Evolutionary conservation across 1,140 invertebrate species (phyloP), one percentile per base, ranked within the genome.

Genomic region (Eubasilissa regina): DNA sequence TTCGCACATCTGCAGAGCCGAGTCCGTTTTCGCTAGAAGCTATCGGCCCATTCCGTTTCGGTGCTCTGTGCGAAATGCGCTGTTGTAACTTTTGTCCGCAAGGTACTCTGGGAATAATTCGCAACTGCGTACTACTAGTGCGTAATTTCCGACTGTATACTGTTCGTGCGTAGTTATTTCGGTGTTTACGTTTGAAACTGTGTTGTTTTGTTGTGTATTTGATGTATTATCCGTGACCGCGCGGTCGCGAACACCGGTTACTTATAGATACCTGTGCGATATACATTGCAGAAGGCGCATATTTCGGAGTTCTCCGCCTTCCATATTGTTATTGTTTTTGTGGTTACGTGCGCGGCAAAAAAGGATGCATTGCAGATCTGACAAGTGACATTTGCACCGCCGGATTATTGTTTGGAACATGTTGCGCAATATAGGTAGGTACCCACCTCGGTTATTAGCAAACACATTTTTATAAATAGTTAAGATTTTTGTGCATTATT

Each of bases 41-140:
- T 19, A 17, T 25, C 66, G 66, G 4, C 66, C 64, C 66, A 70
- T 70, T 70, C 66, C 45, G 66, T 48, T 66, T 44, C 45, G 45
- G 17, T 9, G 66, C 66, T 70, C 66, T 48, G 66, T 25, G 66
- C 66, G 47, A 48, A 70, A 45, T 70, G 66, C 66, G 66, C 66
- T 47, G 48, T 48, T 17, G 25, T 13, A 17, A 6, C 66, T 44
- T 12, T n/a, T 25, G 45, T 21, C 66, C 64, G 17, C 45, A 21
- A 13, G n/a, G n/a, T 8, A n/a, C 17, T 13, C 17, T 11, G 66
- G 45, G n/a, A n/a, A 48, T 70, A 21, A 70, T 51, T 48, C 66
- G 66, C 45, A 51, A 70, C 66, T 70, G 66, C 66, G 66, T 70
- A 51, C 66, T 6, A 4, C 66, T 15, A 70, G 66, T 53, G 66